phyloP scores from a whole-genome alignment of 2,797 vertebrate species.

The Sandelia bainsii region DNA sequence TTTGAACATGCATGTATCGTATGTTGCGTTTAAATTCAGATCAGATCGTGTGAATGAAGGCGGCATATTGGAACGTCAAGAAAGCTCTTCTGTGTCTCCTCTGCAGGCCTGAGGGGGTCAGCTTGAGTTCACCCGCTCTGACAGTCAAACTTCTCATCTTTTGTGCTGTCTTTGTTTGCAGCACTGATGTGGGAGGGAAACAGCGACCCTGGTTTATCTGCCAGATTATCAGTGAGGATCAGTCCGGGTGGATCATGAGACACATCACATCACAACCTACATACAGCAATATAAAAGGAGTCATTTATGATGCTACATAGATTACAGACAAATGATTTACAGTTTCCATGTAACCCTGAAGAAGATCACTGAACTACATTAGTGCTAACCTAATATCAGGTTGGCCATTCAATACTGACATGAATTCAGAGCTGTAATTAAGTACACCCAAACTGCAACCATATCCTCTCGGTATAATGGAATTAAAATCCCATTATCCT shows the following conservation, averaged over 20 bases:
- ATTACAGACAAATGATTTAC: slow-evolving; percentile 25
- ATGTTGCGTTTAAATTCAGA: not conserved
- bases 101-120: slow-evolving; percentile 44
- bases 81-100: slow-evolving; percentile 44
- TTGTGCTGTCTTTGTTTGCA: slow-evolving; percentile 66
- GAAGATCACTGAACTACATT: slow-evolving; percentile 33
- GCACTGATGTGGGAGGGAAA: slow-evolving; percentile 66
- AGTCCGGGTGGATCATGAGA: slow-evolving; percentile 61
- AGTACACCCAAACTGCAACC: slow-evolving; percentile 45
- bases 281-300: not conserved
- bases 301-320: not conserved
- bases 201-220: slow-evolving; percentile 64
- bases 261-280: slow-evolving; percentile 59
- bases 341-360: slow-evolving; percentile 27
- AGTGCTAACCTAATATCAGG: slow-evolving; percentile 39
- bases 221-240: slow-evolving; percentile 48
- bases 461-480: slow-evolving; percentile 54
- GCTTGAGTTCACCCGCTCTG: slow-evolving; percentile 44
- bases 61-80: not conserved
- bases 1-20: not conserved
- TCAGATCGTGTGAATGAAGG: slow-evolving; percentile 15
- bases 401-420: slow-evolving; percentile 20
- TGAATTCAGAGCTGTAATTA: slow-evolving; percentile 53
- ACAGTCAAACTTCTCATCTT: slow-evolving; percentile 59
- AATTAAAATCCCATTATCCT: slow-evolving; percentile 58